A percentile compares a stretch with the other conserved stretches of the same genome.
These are phyloP conservation scores for Ibycter americanus DNA, from an alignment of 2,797 vertebrate species.

Conservation along the genomic window DNA sequence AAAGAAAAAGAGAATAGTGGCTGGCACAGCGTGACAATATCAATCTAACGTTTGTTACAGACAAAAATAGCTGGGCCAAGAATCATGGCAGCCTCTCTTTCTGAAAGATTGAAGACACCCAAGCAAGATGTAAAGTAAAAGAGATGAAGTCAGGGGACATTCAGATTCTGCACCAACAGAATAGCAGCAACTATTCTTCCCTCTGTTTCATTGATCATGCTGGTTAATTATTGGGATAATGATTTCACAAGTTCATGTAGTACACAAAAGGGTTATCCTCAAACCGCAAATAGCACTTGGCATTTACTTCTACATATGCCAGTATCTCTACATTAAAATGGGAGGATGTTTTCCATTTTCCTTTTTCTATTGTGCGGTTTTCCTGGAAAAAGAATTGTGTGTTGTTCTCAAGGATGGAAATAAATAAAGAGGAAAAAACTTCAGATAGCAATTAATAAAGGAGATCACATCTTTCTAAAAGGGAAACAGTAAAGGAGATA, in stretches of 20 bases:
- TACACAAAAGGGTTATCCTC: conserved; percentile 53
- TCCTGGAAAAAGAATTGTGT: conserved; percentile 5
- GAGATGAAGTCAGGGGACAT: neutral
- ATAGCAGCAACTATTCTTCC: neutral
- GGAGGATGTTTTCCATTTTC: neutral
- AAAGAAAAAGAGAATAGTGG: neutral
- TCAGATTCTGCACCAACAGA: neutral
- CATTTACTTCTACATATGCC: conserved; percentile 4
- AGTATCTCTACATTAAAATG: conserved; percentile 29
- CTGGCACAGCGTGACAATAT: neutral
- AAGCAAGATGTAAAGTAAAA: conserved; percentile 11
- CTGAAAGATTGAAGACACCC: neutral
- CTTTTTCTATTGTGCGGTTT: conserved; percentile 12
- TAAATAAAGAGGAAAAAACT: conserved; percentile 35
- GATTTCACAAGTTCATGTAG: conserved; percentile 42
- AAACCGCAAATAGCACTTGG: neutral
- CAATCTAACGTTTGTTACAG: neutral
- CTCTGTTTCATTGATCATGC: conserved; percentile 27
- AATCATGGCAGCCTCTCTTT: neutral
- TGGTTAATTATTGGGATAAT: conserved; percentile 54
- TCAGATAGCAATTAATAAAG: neutral
- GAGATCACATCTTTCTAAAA: neutral
- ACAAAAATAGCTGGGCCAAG: neutral
- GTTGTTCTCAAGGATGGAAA: conserved; percentile 44
- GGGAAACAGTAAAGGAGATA: neutral